Base-by-base conservation (phyloP, 1,140 invertebrate species). In the Diabrotica undecimpunctata region DNA sequence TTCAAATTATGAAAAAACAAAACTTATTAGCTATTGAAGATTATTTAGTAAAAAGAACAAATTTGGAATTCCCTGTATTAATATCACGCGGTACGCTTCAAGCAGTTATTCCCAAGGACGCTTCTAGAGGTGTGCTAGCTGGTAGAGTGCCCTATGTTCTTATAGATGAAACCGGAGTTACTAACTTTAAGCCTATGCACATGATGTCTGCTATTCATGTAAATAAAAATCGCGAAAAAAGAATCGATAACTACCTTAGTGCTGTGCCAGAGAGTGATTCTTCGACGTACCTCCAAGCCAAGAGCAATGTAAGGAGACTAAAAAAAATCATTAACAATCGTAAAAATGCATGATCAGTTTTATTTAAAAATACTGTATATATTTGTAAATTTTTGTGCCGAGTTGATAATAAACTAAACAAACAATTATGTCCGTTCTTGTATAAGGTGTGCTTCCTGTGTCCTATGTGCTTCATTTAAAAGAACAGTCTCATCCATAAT, bases 61-160 rank as follows among this genome's bases (percentile, higher is more conserved):
- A 84, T 56, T 82, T 83, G 67, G 78, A 82, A 4, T 80, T 79
- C 8, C 86, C 88, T 4, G 82, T 90, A 41, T 83, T 93, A 73
- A 90, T 92, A 52, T 83, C 90, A 64, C 90, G 91, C 63, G 86
- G 88, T 72, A 87, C 88, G 12, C 71, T 90, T n/a, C 89, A 92
- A 74, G 87, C 88, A 0, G 88, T 93, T 1, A 85, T 93, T 13
- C 91, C 91, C 0, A 82, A 87, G 51, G 89, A 92, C 75, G 87
- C 88, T 0, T 85, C 89, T 51, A 82, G 87, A 25, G 85, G 85
- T 13, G 89, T 93, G 7, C 77, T 91, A 6, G 89, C 87, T 2
- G 91, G 91, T 11, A 82, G 90, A 77, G 85, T 91, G 2, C 84
- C 89, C 5, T 93, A 92, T 69, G 87, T 88, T 5, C 84, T 92